Base-by-base conservation (phyloP, 2,113 vertebrate species). In the Stictonetta naevosa region DNA sequence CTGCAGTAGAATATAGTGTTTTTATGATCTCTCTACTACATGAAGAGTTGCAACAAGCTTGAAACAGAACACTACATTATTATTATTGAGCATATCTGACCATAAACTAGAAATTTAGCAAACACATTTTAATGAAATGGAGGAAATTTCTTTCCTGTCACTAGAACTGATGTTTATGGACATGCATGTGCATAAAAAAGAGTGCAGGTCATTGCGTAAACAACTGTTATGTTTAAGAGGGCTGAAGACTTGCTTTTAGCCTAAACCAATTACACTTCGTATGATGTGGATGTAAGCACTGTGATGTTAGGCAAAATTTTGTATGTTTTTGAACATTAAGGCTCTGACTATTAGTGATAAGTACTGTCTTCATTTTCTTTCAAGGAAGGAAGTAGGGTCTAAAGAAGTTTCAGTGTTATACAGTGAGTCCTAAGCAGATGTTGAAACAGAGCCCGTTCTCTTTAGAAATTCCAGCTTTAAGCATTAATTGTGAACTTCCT, bases 381-480 rank as follows among this genome's bases (percentile, higher is more conserved):
- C 29, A 56, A 81, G 56, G 42, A 88, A 93, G 76, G 92, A 96
- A 96, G 62, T 28, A 56, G 21, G 12, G 28, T 56, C 82, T 88
- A 73, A 90, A 92, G 36, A 74, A 81, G 34, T 76, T 48, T 44
- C 53, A n/a, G 26, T 21, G 15, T 79, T 80, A 71, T n/a, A 62
- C 46, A 53, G 8, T 10, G n/a, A 90, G 83, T 78, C 86, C 86
- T 75, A 79, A 90, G 64, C 86, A 92, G 88, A 91, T 93, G 76
- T 90, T 95, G 93, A 96, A 95, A 95, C 73, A 81, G 75, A 94
- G 83, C 79, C 85, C 1, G 0, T 78, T 93, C 56, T 88, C 73
- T 88, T 90, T 44, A 84, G 90, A 83, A 93, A 94, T 96, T 95
- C 72, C 83, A 58, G 42, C 79, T 94, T 94, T 94, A 88, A 90